Evolutionary conservation across 2,113 vertebrate genomes (phyloP), one percentile per base, ranked within the genome.

Genomic region (Pampusana beccarii): DNA sequence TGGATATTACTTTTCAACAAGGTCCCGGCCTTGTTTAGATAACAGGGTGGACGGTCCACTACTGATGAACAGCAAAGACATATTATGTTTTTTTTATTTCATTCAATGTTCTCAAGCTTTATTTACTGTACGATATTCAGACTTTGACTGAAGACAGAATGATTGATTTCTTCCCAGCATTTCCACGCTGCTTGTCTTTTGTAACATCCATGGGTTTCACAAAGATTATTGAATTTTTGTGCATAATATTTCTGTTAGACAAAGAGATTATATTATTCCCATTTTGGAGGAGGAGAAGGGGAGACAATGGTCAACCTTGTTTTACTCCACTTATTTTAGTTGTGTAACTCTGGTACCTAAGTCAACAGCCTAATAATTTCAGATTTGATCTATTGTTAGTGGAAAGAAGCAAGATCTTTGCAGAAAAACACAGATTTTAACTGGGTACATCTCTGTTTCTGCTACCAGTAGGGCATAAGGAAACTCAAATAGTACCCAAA

Each of bases 131-230:
- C 15, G 48, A 24, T 72, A 84, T 67, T 86, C 82, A 64, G 77
- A 75, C 28, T 86, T 90, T 38, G 6, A 25, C 60, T 34, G 10
- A 88, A 81, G 60, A 86, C n/a, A 86, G 69, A 85, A 77, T 66
- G 80, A 84, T 90, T 92, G 92, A 95, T 96, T 94, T 86, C 57
- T 66, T 84, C 38, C n/a, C 64, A 78, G 67, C 14, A 48, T 86
- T 88, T 95, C 44, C 34, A 25, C 0, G 0, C 20, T 79, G 33
- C 21, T 81, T 64, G 38, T 83, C 33, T 85, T 67, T 75, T 74
- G 42, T 78, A 88, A 16, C 42, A 61, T 88, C 79, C 80, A n/a
- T 24, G 44, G 13, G 3, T 71, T 93, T 92, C 53, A 75, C 57
- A 65, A 79, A 50, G 53, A 74, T 86, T 84, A 67, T 84, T 94